Evolutionary conservation across 1,140 invertebrate genomes (phyloP).

Genomic region (Bathynomus jamesi): DNA sequence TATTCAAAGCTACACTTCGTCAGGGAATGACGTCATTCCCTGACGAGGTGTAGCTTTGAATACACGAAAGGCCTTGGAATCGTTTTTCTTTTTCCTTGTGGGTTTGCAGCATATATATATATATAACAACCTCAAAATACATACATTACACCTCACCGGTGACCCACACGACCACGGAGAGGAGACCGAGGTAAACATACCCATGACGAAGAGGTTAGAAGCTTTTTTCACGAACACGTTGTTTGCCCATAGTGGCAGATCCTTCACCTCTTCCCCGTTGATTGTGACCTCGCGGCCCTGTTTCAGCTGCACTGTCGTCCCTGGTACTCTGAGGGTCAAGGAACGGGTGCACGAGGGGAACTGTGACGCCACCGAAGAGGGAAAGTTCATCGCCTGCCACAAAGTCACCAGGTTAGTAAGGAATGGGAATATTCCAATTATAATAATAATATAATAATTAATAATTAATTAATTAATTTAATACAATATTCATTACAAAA

Average conservation of each 20-base stretch:
- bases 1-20: no score
- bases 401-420: conserved; percentile 3
- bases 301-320: conserved; percentile 57
- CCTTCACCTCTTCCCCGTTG: conserved; percentile 59
- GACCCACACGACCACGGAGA: background rate
- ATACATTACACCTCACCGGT: background rate
- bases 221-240: conserved; percentile 57
- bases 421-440: background rate
- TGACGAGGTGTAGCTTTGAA: no score
- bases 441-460: no score
- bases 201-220: conserved; percentile 64
- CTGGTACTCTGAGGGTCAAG: conserved; percentile 53
- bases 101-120: no score
- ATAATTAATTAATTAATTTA: no score
- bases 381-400: conserved; percentile 56
- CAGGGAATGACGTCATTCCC: no score
- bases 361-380: conserved; percentile 46
- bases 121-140: no score
- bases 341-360: conserved; percentile 73
- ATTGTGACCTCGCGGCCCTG: conserved; percentile 59
- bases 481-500: no score
- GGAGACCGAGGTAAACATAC: conserved; percentile 40
- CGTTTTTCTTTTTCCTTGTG: no score
- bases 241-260: conserved; percentile 55
- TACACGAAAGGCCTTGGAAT: no score